phyloP scores from a whole-genome alignment of 2,113 vertebrate genomes.

The Cebidichthys violaceus region DNA sequence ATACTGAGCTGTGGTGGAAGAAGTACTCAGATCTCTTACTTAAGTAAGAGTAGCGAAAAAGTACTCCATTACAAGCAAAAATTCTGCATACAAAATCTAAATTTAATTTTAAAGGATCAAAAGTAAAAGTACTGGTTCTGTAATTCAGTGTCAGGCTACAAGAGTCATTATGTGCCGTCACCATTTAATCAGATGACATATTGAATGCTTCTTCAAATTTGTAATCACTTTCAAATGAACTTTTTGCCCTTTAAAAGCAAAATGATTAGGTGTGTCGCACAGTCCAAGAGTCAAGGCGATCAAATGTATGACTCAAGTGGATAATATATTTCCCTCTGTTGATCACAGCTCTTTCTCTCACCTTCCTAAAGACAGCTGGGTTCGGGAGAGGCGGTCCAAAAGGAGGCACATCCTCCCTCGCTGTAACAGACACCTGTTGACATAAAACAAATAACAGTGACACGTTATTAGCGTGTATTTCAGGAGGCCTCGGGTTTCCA shows the following conservation, averaged over 20 bases:
- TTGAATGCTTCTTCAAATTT: too few relatives aligned
- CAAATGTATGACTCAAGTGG: background rate
- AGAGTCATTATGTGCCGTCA: too few relatives aligned
- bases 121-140: background rate
- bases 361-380: constrained; percentile 93
- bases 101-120: background rate
- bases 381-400: constrained; percentile 91
- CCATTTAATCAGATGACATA: too few relatives aligned
- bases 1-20: background rate
- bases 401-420: constrained; percentile 91
- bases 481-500: background rate
- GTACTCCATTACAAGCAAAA: background rate
- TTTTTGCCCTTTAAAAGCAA: background rate
- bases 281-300: background rate
- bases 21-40: background rate
- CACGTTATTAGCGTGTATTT: background rate
- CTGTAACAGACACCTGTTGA: constrained; percentile 91
- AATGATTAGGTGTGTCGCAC: background rate
- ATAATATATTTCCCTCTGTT: background rate
- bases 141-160: background rate
- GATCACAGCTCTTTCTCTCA: constrained; percentile 57
- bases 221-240: too few relatives aligned
- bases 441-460: constrained; percentile 11
- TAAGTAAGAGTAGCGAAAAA: background rate
- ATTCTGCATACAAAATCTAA: background rate